Conservation (phyloP, 2,797 vertebrate species). For the Melanotaenia nigrans region DNA sequence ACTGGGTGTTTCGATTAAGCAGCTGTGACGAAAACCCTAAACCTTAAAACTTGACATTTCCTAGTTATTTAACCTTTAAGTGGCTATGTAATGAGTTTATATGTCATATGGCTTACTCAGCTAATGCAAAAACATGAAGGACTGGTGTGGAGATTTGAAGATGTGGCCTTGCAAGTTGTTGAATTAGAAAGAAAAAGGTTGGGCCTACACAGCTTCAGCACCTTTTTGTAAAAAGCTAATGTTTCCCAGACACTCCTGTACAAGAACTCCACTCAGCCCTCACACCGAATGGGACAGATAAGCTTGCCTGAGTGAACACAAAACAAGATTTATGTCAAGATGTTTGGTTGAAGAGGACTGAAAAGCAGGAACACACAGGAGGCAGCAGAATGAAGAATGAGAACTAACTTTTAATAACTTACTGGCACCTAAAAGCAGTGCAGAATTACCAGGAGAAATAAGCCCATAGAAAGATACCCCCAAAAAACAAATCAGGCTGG, state of each 20-base stretch:
- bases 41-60: too few species aligned
- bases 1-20: too few species aligned
- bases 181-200: background rate
- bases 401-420: too few species aligned
- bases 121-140: too few species aligned
- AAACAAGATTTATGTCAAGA: constrained; percentile 5
- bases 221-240: background rate
- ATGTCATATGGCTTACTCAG: too few species aligned
- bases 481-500: background rate
- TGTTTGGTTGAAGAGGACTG: too few species aligned
- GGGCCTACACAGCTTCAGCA: too few species aligned
- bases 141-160: background rate
- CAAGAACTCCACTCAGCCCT: background rate
- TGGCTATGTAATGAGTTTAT: too few species aligned
- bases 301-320: constrained; percentile 9
- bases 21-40: too few species aligned
- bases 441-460: background rate
- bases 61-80: too few species aligned
- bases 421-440: background rate
- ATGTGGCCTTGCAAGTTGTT: background rate
- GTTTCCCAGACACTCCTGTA: background rate
- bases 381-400: too few species aligned
- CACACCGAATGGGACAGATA: background rate
- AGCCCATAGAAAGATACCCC: background rate
- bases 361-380: too few species aligned